A percentile compares a stretch with the other conserved stretches of the same genome.
Evolutionary conservation across 2,888 invertebrate genomes (phyloP).

Genomic region (Himalopsyche tibetana): DNA sequence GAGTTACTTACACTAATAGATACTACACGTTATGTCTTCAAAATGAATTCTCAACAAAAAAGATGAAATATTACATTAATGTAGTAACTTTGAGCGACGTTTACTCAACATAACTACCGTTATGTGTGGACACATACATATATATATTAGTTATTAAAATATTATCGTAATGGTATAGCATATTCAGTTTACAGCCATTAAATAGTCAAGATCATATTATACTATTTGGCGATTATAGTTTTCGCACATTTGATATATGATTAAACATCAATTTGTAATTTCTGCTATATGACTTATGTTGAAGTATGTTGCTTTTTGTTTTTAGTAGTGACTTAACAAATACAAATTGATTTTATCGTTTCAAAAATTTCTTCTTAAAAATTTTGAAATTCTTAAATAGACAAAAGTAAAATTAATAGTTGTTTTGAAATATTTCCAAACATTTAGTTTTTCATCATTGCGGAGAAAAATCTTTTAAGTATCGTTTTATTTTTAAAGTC

Average conservation of each 20-base stretch:
- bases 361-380: too few relatives aligned
- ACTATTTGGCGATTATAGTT: not conserved
- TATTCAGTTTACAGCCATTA: constrained; percentile 36
- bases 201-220: not conserved
- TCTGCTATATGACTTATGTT: not conserved
- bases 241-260: not conserved
- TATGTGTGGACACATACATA: constrained; percentile 1
- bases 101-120: constrained; percentile 17
- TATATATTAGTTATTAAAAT: not conserved
- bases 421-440: not conserved
- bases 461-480: not conserved
- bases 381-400: too few relatives aligned
- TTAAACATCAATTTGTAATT: not conserved
- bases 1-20: not conserved
- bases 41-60: constrained; percentile 34
- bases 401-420: too few relatives aligned
- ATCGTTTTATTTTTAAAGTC: not conserved
- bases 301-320: not conserved
- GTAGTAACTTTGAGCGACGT: constrained; percentile 29
- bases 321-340: too few relatives aligned
- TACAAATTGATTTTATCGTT: too few relatives aligned
- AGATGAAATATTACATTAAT: not conserved
- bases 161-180: constrained; percentile 36
- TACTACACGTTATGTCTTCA: not conserved
- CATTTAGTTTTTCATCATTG: not conserved